Percentiles rank a stretch among this genome's conserved stretches.
phyloP scores from a whole-genome alignment of 2,797 vertebrate species.

The Enteromius viviparus region DNA sequence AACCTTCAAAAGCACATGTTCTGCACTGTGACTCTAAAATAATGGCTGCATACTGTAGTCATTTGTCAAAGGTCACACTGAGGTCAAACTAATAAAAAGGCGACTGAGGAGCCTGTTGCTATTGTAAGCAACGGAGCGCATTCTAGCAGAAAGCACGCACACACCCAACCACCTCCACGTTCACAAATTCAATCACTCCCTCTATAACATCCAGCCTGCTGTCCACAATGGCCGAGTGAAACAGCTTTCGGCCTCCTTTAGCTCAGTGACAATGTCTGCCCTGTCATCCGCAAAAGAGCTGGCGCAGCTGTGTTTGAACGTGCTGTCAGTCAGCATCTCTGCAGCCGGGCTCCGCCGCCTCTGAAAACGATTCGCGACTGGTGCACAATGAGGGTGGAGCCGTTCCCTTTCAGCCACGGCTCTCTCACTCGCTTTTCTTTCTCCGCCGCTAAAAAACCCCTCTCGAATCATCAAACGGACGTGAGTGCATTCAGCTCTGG shows the following conservation, averaged over 20 bases:
- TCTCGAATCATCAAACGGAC: constrained; percentile 51
- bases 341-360: background rate
- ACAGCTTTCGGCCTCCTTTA: constrained; percentile 41
- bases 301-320: constrained; percentile 30
- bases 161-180: background rate
- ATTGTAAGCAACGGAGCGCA: constrained; percentile 12
- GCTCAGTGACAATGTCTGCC: constrained; percentile 53
- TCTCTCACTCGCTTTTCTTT: constrained; percentile 2
- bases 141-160: background rate
- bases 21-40: background rate
- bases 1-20: background rate
- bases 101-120: constrained; percentile 25
- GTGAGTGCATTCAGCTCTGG: constrained; percentile 50
- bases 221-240: constrained; percentile 40
- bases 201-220: constrained; percentile 39
- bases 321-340: constrained; percentile 42
- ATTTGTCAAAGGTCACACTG: constrained; percentile 49
- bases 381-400: constrained; percentile 51
- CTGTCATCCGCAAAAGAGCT: constrained; percentile 44
- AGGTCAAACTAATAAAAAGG: constrained; percentile 50
- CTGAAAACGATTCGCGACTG: constrained; percentile 25
- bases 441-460: constrained; percentile 28
- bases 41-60: background rate
- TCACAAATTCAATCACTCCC: constrained; percentile 52
- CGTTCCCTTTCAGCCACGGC: constrained; percentile 24